Conservation (phyloP, 2,888 invertebrate genomes). For the Scaptomyza tumidula region DNA sequence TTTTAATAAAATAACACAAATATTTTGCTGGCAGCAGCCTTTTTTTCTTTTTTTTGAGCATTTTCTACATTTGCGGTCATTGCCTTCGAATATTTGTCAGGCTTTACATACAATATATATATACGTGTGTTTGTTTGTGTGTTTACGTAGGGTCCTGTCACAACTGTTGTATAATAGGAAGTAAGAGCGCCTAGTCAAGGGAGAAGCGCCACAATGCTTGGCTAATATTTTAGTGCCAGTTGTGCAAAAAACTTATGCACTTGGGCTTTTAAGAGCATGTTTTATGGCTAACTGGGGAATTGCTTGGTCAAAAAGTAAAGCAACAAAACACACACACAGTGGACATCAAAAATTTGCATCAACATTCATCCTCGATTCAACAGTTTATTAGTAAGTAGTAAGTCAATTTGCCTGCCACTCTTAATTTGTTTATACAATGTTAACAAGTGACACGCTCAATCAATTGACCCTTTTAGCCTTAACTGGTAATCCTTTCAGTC, state of each 20-base stretch:
- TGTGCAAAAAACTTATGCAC: slow-evolving; percentile 50
- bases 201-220: slow-evolving; percentile 6
- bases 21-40: slow-evolving; percentile 63
- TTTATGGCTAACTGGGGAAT: slow-evolving; percentile 60
- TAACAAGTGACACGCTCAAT: slow-evolving; percentile 22
- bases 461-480: slow-evolving; percentile 17
- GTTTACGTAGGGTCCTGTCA: neutral
- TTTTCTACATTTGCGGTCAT: slow-evolving; percentile 57
- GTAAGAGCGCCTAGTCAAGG: slow-evolving; percentile 7
- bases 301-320: slow-evolving; percentile 16
- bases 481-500: slow-evolving; percentile 26
- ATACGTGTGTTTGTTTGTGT: neutral
- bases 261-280: slow-evolving; percentile 15
- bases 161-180: neutral
- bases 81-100: slow-evolving; percentile 52
- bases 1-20: slow-evolving; percentile 77
- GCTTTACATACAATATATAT: slow-evolving; percentile 5
- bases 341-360: neutral
- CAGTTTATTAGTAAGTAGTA: neutral
- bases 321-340: neutral
- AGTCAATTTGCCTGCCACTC: neutral
- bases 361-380: neutral
- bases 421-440: neutral
- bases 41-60: slow-evolving; percentile 48
- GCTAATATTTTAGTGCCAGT: slow-evolving; percentile 36